Evolutionary conservation across 2,113 vertebrate genomes (phyloP), one percentile per base, ranked within the genome.

Genomic region (Ptilonorhynchus violaceus): DNA sequence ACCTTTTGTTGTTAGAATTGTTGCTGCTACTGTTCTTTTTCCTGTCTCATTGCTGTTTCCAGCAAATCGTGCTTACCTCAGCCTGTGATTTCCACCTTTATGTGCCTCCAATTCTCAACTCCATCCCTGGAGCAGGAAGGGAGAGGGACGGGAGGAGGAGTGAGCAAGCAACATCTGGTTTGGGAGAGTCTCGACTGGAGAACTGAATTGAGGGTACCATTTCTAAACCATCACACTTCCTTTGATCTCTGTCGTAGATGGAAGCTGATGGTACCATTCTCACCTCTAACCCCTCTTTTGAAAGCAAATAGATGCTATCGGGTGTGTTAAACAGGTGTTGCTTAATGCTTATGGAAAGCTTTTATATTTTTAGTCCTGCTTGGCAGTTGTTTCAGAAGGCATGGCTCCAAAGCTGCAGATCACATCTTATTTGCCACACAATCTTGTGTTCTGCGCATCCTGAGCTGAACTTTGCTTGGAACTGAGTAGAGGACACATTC

Each of bases 161-260:
- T 14, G 50, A 56, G 59, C 15, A 16, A 39, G 35, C 10, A 20
- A 19, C 0, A 0, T 18, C 31, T 42, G 22, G 18, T 28, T 64
- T 55, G 22, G 33, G 5, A 28, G 8, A 25, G 13, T 69, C 28
- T 87, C 4, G 0, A 6, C 28, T n/a, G n/a, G 41, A 70, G 5
- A 63, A n/a, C n/a, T 47, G 14, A 79, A n/a, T 0, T 55, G 20
- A 3, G 13, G 20, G 9, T 25, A n/a, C 56, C 28, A 21, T 53
- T 79, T 20, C 28, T n/a, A 41, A 55, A 55, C 24, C 30, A n/a
- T n/a, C 62, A 20, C 8, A n/a, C 24, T 44, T 55, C 13, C 19
- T n/a, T 8, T 66, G 41, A 24, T n/a, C 23, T 41, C 19, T 56
- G 23, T 30, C 19, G 22, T 9, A n/a, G 23, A 6, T 41, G 50